A percentile compares a stretch with the other conserved stretches of the same genome.
Evolutionary conservation across 2,797 vertebrate genomes (phyloP).

Genomic region (Rhadinocentrus ornatus): DNA sequence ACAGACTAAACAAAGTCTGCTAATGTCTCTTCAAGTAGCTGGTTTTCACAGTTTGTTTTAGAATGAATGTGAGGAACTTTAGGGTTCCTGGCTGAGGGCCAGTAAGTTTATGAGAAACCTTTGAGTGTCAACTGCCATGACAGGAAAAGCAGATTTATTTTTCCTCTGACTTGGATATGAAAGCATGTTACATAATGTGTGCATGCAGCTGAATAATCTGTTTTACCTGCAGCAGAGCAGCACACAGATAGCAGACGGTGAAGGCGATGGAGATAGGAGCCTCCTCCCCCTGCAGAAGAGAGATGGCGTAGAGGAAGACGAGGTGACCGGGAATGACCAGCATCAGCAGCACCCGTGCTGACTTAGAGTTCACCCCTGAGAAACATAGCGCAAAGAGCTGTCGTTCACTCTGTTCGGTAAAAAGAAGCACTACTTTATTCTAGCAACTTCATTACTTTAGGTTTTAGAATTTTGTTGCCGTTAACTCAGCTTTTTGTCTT

Average conservation of each 20-base stretch:
- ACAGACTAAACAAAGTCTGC: conserved; percentile 15
- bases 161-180: neutral
- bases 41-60: conserved; percentile 35
- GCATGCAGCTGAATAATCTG: neutral
- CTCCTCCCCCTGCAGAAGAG: conserved; percentile 88
- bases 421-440: neutral
- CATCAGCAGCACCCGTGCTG: conserved; percentile 90
- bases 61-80: conserved; percentile 12
- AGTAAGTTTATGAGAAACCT: conserved; percentile 15
- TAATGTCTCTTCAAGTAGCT: conserved; percentile 16
- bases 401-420: neutral
- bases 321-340: conserved; percentile 93
- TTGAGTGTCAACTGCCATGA: neutral
- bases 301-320: conserved; percentile 91
- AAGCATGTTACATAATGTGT: neutral
- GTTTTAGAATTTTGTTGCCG: neutral
- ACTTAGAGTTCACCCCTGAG: conserved; percentile 92
- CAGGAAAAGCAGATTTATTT: neutral
- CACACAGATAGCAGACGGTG: conserved; percentile 87
- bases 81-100: conserved; percentile 16
- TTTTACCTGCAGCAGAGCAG: conserved; percentile 90
- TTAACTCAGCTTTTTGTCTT: no score
- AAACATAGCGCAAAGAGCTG: conserved; percentile 4
- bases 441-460: no score
- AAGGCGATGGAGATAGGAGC: conserved; percentile 83